phyloP scores from a whole-genome alignment of 2,113 vertebrate species.

The Thinocorus orbignyianus region DNA sequence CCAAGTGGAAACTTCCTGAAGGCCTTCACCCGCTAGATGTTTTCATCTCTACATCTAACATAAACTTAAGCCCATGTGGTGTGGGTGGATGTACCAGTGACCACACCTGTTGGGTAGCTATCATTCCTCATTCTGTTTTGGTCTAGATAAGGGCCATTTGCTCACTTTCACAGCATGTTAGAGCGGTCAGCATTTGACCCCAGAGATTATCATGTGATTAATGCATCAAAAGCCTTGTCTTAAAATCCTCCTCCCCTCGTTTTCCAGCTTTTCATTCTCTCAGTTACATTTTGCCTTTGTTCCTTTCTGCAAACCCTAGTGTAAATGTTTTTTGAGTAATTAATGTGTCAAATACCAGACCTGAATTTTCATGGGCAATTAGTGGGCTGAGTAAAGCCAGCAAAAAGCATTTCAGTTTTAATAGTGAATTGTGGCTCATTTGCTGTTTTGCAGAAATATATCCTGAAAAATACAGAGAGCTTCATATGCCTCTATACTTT shows the following conservation, averaged over 20 bases:
- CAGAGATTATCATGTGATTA: not conserved
- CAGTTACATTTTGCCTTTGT: conserved; percentile 55
- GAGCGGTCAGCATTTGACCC: not conserved
- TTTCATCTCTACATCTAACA: not conserved
- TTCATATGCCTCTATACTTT: not conserved
- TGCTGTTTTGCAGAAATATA: conserved; percentile 38
- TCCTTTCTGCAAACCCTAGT: conserved; percentile 52
- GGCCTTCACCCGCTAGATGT: not conserved
- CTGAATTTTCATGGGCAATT: conserved; percentile 70
- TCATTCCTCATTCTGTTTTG: not conserved
- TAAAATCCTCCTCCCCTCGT: not conserved
- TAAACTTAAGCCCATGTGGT: fast-evolving
- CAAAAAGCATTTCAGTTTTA: conserved; percentile 47
- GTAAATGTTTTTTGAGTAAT: conserved; percentile 70
- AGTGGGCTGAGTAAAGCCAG: conserved; percentile 60
- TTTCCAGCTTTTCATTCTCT: conserved; percentile 48
- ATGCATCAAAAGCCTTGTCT: conserved; percentile 20
- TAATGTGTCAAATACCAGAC: conserved; percentile 65
- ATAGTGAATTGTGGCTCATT: conserved; percentile 47
- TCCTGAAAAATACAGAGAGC: not conserved
- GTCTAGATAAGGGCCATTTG: not conserved
- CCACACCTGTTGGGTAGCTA: not conserved
- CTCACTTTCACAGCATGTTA: not conserved
- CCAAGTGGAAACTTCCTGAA: not conserved
- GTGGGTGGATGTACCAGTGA: not conserved